These are phyloP conservation scores for Notoglanidium macrostoma DNA, from an alignment of 2,797 vertebrate genomes.

Conservation along the genomic window DNA sequence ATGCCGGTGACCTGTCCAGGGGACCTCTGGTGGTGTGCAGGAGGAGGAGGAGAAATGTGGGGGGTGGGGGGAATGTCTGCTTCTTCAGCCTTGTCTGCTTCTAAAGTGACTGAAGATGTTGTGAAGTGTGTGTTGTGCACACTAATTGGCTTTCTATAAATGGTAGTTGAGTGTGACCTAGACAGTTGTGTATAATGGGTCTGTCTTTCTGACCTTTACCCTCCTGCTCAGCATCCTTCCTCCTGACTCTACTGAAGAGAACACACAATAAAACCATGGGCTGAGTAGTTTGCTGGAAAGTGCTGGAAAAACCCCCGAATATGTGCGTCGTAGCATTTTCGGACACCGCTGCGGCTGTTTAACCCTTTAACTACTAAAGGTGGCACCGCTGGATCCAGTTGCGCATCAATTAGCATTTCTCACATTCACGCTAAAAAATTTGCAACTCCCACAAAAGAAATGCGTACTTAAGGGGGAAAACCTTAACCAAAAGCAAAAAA, in stretches of 20 bases:
- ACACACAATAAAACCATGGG: neutral
- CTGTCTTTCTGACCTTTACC: constrained; percentile 45
- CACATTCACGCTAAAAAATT: too few relatives aligned
- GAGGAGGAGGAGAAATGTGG: neutral
- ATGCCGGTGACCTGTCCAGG: constrained; percentile 55
- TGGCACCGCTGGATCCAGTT: too few relatives aligned
- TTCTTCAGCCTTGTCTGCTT: constrained; percentile 37
- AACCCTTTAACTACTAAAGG: neutral
- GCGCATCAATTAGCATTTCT: too few relatives aligned
- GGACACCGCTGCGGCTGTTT: neutral
- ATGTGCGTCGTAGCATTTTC: constrained; percentile 18
- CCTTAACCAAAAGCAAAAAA: too few relatives aligned
- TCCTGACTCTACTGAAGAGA: neutral
- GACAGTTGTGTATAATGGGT: constrained; percentile 52
- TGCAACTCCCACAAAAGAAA: too few relatives aligned
- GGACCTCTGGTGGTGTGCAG: constrained; percentile 50
- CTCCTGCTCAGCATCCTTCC: neutral
- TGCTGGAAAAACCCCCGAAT: constrained; percentile 12
- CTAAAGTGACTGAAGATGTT: constrained; percentile 42
- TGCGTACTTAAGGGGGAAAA: too few relatives aligned
- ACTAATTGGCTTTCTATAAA: constrained; percentile 60
- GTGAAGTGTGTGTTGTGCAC: constrained; percentile 34
- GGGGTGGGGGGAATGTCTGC: too few relatives aligned
- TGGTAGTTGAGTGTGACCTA: constrained; percentile 54
- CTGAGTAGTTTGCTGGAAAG: neutral